A percentile compares a stretch with the other conserved stretches of the same genome.
Conservation (phyloP, 2,888 invertebrate genomes). For the Smittia sp. region DNA sequence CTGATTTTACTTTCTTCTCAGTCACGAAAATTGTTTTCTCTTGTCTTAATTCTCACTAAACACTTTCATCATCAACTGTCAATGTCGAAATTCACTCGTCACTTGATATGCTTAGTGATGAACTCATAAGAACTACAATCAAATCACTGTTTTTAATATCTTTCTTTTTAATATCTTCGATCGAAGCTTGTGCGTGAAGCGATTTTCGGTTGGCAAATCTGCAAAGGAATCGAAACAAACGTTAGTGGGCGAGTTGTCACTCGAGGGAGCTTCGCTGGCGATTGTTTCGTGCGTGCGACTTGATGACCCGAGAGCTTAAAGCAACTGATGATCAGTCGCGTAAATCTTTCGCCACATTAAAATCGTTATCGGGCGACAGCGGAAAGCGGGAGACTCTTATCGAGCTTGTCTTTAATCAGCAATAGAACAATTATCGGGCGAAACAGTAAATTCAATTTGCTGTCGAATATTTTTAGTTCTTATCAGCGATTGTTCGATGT, state of each 20-base stretch:
- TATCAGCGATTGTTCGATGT: slow-evolving; percentile 13
- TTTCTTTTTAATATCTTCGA: not conserved
- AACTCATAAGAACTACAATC: slow-evolving; percentile 9
- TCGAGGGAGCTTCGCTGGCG: no score
- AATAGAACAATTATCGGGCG: slow-evolving; percentile 36
- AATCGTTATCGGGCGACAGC: not conserved
- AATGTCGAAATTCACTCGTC: slow-evolving; percentile 7
- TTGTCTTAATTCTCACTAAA: slow-evolving; percentile 10
- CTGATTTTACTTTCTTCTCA: slow-evolving; percentile 3
- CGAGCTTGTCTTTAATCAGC: slow-evolving; percentile 29
- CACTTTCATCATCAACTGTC: slow-evolving; percentile 22
- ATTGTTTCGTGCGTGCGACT: not conserved
- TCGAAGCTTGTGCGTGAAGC: not conserved
- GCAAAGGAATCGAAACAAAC: slow-evolving; percentile 1
- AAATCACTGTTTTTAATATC: slow-evolving; percentile 22
- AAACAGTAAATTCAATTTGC: slow-evolving; percentile 31
- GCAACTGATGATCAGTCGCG: slow-evolving; percentile 37
- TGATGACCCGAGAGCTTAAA: not conserved
- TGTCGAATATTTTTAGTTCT: slow-evolving; percentile 20
- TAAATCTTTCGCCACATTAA: slow-evolving; percentile 28
- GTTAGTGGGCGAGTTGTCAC: slow-evolving; percentile 4
- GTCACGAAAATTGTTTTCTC: slow-evolving; percentile 15
- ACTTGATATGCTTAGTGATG: slow-evolving; percentile 12
- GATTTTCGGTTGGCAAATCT: slow-evolving; percentile 30
- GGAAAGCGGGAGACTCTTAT: not conserved